Evolutionary conservation across 2,888 invertebrate genomes (phyloP), one percentile per base, ranked within the genome.

Genomic region (Zaprionus obscuricornis): DNA sequence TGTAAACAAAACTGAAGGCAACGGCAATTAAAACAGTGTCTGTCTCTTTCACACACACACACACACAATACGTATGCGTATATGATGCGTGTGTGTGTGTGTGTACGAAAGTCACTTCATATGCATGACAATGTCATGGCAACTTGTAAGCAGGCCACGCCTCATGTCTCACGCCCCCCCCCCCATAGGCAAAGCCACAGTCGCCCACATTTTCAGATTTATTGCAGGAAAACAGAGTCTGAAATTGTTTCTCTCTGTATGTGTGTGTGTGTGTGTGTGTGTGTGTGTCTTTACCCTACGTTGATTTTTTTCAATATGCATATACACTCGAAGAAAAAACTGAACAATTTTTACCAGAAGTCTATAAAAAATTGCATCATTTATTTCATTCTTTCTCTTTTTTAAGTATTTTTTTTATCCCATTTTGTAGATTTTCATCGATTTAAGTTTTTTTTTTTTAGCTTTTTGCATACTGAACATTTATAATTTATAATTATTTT

Each of bases 41-140:
- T n/a, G n/a, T n/a, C n/a, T n/a, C n/a, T n/a, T n/a, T n/a, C n/a
- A 58, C 46, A 60, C 45, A 31, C 37, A 27, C 42, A 40, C 31
- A 20, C 36, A 14, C 22, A 2, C n/a, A 5, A 33, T 50, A 36
- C 18, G 11, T 37, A 11, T 39, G 42, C 31, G 26, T 29, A n/a
- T 14, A 27, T 22, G 46, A 10, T 18, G 33, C 18, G 39, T 49
- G 40, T 37, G 34, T 39, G 37, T 34, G 31, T 27, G 24, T 55
- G 51, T 13, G 51, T 39, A 34, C 17, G 29, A 49, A 46, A 42
- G 55, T 63, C 62, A 66, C 73, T 68, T 79, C 77, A 81, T 73
- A 77, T 85, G 74, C 85, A 78, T 78, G 74, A 82, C 83, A 78
- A 82, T 78, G 78, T 78, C 83, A 85, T 85, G 85, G 66, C 70